Evolutionary conservation across 1,140 invertebrate species (phyloP).

Genomic region (Gryllus bimaculatus): DNA sequence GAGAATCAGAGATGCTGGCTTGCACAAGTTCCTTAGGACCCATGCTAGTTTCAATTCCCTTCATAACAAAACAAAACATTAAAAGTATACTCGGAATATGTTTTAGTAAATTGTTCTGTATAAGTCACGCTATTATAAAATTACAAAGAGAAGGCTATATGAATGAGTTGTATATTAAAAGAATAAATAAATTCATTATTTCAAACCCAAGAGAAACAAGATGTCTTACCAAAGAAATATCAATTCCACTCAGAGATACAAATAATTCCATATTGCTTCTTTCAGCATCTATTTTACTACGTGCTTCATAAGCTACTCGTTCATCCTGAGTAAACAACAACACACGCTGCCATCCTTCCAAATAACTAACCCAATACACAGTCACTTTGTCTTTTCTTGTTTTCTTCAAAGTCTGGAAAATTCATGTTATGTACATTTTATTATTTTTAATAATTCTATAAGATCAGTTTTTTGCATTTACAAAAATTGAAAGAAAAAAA

Average conservation of each 20-base stretch:
- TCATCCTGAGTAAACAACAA: slow-evolving; percentile 74
- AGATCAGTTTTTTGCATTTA: neutral
- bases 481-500: neutral
- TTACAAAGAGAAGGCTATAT: too few relatives aligned
- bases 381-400: slow-evolving; percentile 47
- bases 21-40: slow-evolving; percentile 52
- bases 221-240: slow-evolving; percentile 50
- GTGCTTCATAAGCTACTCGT: slow-evolving; percentile 55
- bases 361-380: slow-evolving; percentile 76
- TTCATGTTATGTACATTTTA: neutral
- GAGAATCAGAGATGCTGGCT: slow-evolving; percentile 52
- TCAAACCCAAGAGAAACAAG: slow-evolving; percentile 6
- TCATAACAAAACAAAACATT: neutral
- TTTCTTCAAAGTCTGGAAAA: slow-evolving; percentile 28
- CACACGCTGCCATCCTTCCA: slow-evolving; percentile 63
- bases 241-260: slow-evolving; percentile 57
- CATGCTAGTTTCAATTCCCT: neutral
- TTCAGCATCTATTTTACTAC: slow-evolving; percentile 60
- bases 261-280: slow-evolving; percentile 58
- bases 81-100: neutral
- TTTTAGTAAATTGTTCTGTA: neutral
- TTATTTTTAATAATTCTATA: neutral
- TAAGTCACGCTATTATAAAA: too few relatives aligned
- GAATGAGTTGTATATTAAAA: too few relatives aligned
- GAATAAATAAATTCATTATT: slow-evolving; percentile 8